Base-by-base conservation (phyloP, 2,113 vertebrate genomes). In the Pteruthius melanotis region DNA sequence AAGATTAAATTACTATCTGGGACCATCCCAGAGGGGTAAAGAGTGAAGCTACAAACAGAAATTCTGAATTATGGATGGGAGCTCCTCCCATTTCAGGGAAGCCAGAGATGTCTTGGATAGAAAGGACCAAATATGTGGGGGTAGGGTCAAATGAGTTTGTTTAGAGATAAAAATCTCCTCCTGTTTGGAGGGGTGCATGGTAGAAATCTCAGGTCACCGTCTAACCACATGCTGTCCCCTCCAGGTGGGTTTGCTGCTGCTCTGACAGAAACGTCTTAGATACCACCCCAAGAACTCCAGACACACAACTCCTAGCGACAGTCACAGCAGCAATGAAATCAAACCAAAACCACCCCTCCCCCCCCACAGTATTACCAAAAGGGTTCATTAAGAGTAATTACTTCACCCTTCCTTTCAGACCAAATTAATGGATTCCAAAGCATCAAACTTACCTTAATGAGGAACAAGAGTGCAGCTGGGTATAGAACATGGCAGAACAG, bases 391-490 rank as follows among this genome's bases (percentile, higher is more conserved):
- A 94, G 86, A 79, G 52, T 83, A 72, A 91, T 97, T 90, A 94
- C 86, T 95, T 93, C 94, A 94, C 92, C 72, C 85, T 96, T 92
- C 93, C 94, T 97, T 97, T 91, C 93, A 89, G 91, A 96, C 87
- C 91, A 94, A 95, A 95, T 92, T 54, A 91, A 95, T 53, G 91
- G 83, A 94, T 95, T 96, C 94, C 86, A 94, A 96, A 95, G 95
- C 91, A 95, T 95, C 94, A 83, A 96, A 97, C 97, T 97, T 97
- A 97, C 97, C 97, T 97, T 96, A 96, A 94, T 90, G 96, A 94
- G 95, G 91, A 96, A 97, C 95, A 96, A 96, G 92, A 96, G 89
- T 94, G 95, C 96, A 96, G 96, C 95, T 93, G 95, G 94, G 96
- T 94, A 95, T 94, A 96, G 96, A 96, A 95, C 95, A 93, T 72